These are phyloP conservation scores for Chanos chanos DNA, from an alignment of 2,797 vertebrate species.

Conservation along the genomic window DNA sequence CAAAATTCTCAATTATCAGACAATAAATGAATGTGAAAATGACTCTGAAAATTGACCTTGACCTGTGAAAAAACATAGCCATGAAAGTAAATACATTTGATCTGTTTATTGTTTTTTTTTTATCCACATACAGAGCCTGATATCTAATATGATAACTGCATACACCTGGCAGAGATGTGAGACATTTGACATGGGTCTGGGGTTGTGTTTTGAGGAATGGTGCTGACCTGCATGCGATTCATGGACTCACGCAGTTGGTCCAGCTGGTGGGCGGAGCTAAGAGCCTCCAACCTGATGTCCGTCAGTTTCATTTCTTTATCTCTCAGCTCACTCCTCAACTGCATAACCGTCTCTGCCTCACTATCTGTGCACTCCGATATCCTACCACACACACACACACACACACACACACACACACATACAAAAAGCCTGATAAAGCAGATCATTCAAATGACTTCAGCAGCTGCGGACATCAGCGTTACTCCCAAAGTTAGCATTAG, in stretches of 20 bases:
- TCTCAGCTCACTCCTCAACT: slow-evolving; percentile 82
- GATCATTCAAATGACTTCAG: neutral
- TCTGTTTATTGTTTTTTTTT: slow-evolving; percentile 75
- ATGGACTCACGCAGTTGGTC: slow-evolving; percentile 86
- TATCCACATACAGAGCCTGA: neutral
- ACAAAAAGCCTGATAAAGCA: too few species aligned
- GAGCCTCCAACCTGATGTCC: slow-evolving; percentile 83
- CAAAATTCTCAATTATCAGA: too few species aligned
- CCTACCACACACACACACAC: slow-evolving; percentile 24
- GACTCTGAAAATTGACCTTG: too few species aligned
- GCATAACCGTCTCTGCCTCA: slow-evolving; percentile 84
- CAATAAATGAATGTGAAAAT: too few species aligned
- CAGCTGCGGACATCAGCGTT: neutral
- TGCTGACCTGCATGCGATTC: slow-evolving; percentile 83
- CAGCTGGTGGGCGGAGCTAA: slow-evolving; percentile 86
- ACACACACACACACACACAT: neutral
- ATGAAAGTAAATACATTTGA: too few species aligned
- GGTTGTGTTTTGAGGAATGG: neutral
- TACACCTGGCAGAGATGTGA: neutral
- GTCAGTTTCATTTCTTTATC: slow-evolving; percentile 88
- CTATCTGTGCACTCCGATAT: slow-evolving; percentile 45
- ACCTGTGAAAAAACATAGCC: too few species aligned
- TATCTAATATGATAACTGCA: neutral
- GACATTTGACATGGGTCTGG: neutral
- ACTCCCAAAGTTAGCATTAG: too few species aligned